These are phyloP conservation scores for Leistus spinibarbis DNA, from an alignment of 2,888 invertebrate genomes.

Conservation along the genomic window DNA sequence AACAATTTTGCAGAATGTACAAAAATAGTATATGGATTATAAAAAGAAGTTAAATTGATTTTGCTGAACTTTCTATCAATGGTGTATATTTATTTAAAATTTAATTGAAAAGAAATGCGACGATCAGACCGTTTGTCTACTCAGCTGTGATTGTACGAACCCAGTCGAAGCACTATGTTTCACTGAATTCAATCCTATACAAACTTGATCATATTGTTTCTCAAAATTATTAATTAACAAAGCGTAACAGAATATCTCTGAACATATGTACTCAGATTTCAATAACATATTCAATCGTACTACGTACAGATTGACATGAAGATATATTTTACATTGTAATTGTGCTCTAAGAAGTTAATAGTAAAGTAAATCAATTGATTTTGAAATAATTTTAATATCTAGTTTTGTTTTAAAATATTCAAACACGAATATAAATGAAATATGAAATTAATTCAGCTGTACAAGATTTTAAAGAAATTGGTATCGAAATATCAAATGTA, in stretches of 20 bases:
- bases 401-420: no score
- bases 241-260: neutral
- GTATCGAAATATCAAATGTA: neutral
- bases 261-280: no score
- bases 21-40: slow-evolving; percentile 1
- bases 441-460: no score
- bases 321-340: no score
- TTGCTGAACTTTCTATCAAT: neutral
- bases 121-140: neutral
- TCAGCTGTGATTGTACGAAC: slow-evolving; percentile 6
- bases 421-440: no score
- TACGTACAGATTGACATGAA: no score
- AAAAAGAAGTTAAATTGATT: neutral
- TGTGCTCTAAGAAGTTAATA: no score
- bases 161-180: neutral
- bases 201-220: neutral
- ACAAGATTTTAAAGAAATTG: neutral
- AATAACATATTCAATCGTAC: no score
- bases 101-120: neutral
- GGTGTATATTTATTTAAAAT: slow-evolving; percentile 11
- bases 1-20: neutral
- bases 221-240: neutral
- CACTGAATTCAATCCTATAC: no score
- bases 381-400: no score
- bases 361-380: no score